Evolutionary conservation across 1,140 invertebrate species (phyloP).

Genomic region (Argopecten irradians): DNA sequence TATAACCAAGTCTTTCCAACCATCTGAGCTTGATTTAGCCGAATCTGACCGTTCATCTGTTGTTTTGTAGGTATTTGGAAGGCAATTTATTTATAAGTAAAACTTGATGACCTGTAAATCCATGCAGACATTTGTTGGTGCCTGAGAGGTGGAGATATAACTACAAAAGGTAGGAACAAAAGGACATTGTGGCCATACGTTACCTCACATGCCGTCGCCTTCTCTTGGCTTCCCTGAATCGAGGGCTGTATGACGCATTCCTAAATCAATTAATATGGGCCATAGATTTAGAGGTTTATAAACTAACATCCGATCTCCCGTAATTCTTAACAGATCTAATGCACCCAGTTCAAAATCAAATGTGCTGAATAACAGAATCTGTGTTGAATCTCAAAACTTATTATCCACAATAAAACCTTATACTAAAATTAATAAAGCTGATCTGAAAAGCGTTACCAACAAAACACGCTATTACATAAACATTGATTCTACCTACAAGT

Average conservation of each 20-base stretch:
- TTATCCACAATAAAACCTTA: neutral
- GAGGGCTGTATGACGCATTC: neutral
- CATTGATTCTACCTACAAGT: neutral
- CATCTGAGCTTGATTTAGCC: no score
- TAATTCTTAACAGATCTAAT: neutral
- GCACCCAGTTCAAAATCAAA: neutral
- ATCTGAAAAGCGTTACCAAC: neutral
- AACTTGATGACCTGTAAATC: neutral
- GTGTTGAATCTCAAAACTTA: neutral
- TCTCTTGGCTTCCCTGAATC: constrained; percentile 14
- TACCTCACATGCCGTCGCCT: neutral
- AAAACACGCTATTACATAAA: neutral
- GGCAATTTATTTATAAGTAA: neutral
- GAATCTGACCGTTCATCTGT: no score
- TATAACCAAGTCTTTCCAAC: no score
- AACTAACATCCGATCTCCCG: neutral
- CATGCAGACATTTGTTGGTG: neutral
- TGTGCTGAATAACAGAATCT: neutral
- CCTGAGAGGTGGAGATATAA: neutral
- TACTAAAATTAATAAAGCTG: neutral
- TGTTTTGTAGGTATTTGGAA: no score
- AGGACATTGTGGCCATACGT: neutral
- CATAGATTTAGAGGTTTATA: neutral
- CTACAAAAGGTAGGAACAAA: neutral
- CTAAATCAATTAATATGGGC: neutral